Base-by-base conservation (phyloP, 2,888 invertebrate genomes). In the Tetanocera ferruginea region DNA sequence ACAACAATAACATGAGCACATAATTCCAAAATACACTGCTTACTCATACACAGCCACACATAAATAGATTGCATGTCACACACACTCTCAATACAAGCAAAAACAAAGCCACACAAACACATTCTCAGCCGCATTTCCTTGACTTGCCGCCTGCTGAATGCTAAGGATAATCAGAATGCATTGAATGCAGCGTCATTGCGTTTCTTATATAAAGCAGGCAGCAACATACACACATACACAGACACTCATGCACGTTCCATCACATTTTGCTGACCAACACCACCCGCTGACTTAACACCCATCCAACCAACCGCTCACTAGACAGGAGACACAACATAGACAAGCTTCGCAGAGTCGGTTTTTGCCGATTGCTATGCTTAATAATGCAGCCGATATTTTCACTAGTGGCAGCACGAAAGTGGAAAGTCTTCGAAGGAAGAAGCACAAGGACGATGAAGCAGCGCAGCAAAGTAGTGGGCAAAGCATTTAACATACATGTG, bases 151-250 rank as follows among this genome's bases (percentile, higher is more conserved):
- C 52, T 17, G 11, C 74, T 72, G 34, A 34, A 57, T 70, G n/a
- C 25, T 57, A 57, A 72, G 43, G 72, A 72, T 72, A 72, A 72
- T 60, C 66, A 74, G 34, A 64, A 51, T 64, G 74, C 74, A 74
- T 52, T 51, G 74, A 66, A 74, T 28, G 74, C 72, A 37, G 34
- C 52, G 55, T 34, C 69, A 49, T 49, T 71, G 64, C 51, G n/a
- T 74, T 74, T 66, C 74, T 74, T 66, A 64, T 52, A 66, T 25
- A 64, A 52, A 37, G 34, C 72, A 72, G 34, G 2, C 19, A 17
- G n/a, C 28, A 4, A 55, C 34, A 37, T 17, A 28, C 17, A 17
- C 57, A n/a, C 60, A 23, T 28, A 55, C 25, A 23, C 28, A 14
- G 9, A 25, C 31, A 25, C 23, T 5, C 62, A 25, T 14, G 8